phyloP scores from a whole-genome alignment of 2,888 invertebrate species.

The Drosophila macrospina region DNA sequence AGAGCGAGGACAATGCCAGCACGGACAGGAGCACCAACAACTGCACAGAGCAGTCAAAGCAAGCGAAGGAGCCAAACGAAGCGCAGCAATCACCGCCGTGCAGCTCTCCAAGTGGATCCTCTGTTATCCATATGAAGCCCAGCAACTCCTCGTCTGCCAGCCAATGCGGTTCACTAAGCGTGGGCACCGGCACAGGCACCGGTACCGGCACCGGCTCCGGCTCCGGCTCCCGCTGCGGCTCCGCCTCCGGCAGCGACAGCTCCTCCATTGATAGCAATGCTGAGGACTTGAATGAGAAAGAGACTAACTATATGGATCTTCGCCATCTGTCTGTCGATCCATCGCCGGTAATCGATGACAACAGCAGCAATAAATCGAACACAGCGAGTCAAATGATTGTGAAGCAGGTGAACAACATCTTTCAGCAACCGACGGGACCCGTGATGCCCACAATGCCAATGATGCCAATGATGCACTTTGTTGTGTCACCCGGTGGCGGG shows the following conservation, averaged over 20 bases:
- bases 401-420: conserved; percentile 24
- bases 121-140: neutral
- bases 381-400: neutral
- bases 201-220: neutral
- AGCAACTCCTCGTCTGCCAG: neutral
- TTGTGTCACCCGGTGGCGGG: neutral
- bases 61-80: neutral
- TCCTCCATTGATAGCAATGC: neutral
- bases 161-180: neutral
- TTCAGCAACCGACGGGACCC: conserved; percentile 40
- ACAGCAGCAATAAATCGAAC: neutral
- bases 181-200: neutral
- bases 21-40: neutral
- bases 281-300: neutral
- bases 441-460: conserved; percentile 40
- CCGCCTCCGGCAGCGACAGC: conserved; percentile 1
- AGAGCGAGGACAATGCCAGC: conserved; percentile 10
- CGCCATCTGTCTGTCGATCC: neutral
- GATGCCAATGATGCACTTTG: conserved; percentile 25
- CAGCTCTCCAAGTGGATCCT: neutral
- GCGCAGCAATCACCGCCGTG: neutral
- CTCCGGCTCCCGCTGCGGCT: too few relatives aligned
- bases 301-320: neutral
- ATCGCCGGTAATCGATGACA: neutral
- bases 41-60: neutral